Evolutionary conservation across 2,113 vertebrate species (phyloP).

Genomic region (Ardeotis arabs): DNA sequence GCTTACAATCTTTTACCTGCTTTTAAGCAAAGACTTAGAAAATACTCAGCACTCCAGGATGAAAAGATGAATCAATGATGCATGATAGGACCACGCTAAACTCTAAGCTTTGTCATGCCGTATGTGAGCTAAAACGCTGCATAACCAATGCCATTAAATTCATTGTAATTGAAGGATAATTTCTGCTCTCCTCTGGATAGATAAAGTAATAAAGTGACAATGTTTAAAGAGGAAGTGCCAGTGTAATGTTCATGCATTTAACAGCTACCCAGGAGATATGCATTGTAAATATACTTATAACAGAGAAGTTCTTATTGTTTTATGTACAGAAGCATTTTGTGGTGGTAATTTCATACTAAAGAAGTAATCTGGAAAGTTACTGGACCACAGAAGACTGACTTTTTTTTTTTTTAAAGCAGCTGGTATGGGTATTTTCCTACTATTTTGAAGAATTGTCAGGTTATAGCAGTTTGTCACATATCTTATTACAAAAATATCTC

Average conservation of each 20-base stretch:
- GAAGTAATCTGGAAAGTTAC: slow-evolving; percentile 29
- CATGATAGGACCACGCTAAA: not conserved
- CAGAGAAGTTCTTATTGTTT: slow-evolving; percentile 61
- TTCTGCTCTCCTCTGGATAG: slow-evolving; percentile 44
- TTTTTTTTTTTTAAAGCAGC: not conserved
- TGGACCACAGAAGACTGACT: not conserved
- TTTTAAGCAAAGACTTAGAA: not conserved
- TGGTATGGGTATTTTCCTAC: not conserved
- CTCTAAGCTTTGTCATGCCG: not conserved
- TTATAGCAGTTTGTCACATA: slow-evolving; percentile 3
- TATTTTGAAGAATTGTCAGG: not conserved
- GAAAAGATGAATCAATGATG: slow-evolving; percentile 20
- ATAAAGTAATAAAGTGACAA: slow-evolving; percentile 57
- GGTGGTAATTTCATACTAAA: slow-evolving; percentile 40
- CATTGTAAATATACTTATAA: slow-evolving; percentile 61
- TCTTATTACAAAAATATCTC: not conserved
- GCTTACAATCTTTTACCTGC: not conserved
- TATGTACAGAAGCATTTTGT: slow-evolving; percentile 37
- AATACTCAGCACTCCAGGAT: slow-evolving; percentile 2
- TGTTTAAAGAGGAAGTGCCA: slow-evolving; percentile 57
- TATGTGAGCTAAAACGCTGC: not conserved
- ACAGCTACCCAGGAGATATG: slow-evolving; percentile 49
- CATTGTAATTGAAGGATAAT: slow-evolving; percentile 68
- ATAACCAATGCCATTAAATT: slow-evolving; percentile 26
- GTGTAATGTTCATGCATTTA: slow-evolving; percentile 48